Base-by-base conservation (phyloP, 1,140 invertebrate species). In the Pseudomyrmex flavicornis region DNA sequence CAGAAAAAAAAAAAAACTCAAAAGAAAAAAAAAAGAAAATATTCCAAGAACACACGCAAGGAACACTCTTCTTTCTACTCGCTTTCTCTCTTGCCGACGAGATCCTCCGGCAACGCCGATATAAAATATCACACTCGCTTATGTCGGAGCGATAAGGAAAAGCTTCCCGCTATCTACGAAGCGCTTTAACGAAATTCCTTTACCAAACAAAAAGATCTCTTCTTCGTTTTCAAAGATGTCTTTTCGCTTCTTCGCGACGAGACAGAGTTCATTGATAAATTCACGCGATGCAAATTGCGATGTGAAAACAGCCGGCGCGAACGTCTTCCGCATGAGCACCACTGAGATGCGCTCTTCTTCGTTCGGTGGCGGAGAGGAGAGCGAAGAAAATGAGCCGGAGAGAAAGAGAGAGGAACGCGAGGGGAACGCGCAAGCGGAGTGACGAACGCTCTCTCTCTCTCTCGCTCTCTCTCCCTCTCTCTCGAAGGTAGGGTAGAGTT, bases 271-370 rank as follows among this genome's bases (percentile, higher is more conserved):
- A 63, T 12, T 8, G 15, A 62, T 5, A 74, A 48, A 44, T 26
- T 9, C 15, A 56, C 13, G 35, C 13, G 15, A 8, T 8, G 10
- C 44, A 44, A 68, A 48, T 50, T 75, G n/a, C 26, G 26, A 54
- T 1, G 20, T 44, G 56, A 50, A 62, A 62, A 44, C 58, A 9
- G 26, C 4, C 4, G 56, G 7, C 56, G 12, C 56, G 4, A 17
- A 35, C 7, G 35, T 44, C 48, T 76, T 13, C 44, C 17, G 74
- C 17, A 70, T 89, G 89, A 89, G 89, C 80, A 88, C 89, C 88
- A 83, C 88, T 89, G 89, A 75, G 48, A 61, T 61, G 75, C 74
- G 69, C 79, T 76, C 76, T 48, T 70, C 50, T 22, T 62, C 70
- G 44, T 66, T 12, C n/a, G 54, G 2, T 48, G 35, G 52, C 59